Evolutionary conservation across 92 coral and sea anemone species (phyloP), one percentile per base, ranked within the genome.

Genomic region (Parazoanthus swiftii): DNA sequence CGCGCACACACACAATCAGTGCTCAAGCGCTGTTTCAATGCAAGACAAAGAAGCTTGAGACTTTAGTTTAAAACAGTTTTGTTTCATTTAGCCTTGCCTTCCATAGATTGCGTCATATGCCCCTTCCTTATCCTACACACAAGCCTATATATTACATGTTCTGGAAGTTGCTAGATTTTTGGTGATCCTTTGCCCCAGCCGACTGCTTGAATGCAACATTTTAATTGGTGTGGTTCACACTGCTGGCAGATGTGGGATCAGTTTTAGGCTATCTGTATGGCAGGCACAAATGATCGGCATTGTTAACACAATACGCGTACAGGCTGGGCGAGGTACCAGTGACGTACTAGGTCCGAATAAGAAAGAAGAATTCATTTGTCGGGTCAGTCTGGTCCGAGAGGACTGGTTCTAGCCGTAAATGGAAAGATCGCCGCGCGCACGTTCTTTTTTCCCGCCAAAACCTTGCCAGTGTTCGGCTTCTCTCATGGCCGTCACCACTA

Each of bases 181-280:
- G 70, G 70, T 21, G 70, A 63, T 63, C n/a, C 1, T 18, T 63
- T 63, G 25, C 1, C 70, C 70, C 59, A 15, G 70, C 26, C 1
- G 25, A 63, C 21, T 63, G 13, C n/a, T 63, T 23, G 70, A 16
- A 20, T 63, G 70, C 25, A 63, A 63, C 70, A 63, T 63, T 63
- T 63, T 63, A 14, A 20, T 63, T 21, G 70, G 70, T 54, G 59
- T 63, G 21, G 15, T 21, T 21, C 59, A 77, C 81, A n/a, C 81
- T 43, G 81, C 81, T 21, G 59, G 59, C 59, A 10, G 81, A 43
- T 77, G 81, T 77, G 81, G 26, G 58, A 77, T 20, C 50, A 63
- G 26, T 63, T 63, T 63, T 63, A 63, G 3, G 26, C n/a, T 63
- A 63, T 54, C 59, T 54, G 59, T 54, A 10, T 48, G 0, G 10